Base-by-base conservation (phyloP, 2,888 invertebrate genomes). In the Machimus atricapillus region DNA sequence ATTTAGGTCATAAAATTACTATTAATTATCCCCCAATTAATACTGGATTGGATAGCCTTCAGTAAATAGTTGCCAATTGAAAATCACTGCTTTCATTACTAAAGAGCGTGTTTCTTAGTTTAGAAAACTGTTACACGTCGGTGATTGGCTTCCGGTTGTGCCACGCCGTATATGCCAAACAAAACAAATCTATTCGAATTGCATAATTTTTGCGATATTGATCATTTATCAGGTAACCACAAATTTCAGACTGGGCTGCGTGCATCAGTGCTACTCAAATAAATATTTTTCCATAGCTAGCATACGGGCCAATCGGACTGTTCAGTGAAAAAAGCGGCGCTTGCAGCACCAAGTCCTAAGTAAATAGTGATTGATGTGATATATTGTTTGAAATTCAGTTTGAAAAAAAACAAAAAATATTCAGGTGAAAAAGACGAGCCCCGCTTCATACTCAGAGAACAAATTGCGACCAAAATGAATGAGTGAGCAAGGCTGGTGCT, bases 111-210 rank as follows among this genome's bases (percentile, higher is more conserved):
- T 66, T 66, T 66, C 9, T 66, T 66, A 23, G 8, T 66, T 78
- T 78, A 27, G 79, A 79, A 79, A 79, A 79, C 31, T 78, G 46
- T 79, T 79, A 27, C 46, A 31, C 79, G n/a, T 79, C 79, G 46
- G 46, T 52, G 27, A 79, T 52, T 46, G 78, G 46, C 52, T 79
- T 52, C 52, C 79, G 78, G 19, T 52, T 56, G 27, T 46, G 52
- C 52, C 77, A 40, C 7, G 34, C 76, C 76, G 76, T n/a, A 76
- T 19, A 40, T 78, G 46, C 16, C n/a, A 43, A 43, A 23, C 27
- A 79, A 79, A 79, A 52, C 27, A 19, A 5, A 43, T 46, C 27
- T 56, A 31, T 31, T 52, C 16, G 31, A 79, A 31, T 79, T 52
- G 52, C 79, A 79, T 79, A 79, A 79, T 46, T 23, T 46, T 46